Percentiles rank a stretch among this genome's conserved stretches.
Conservation (phyloP, 2,888 invertebrate genomes). For the Bembecia ichneumoniformis region DNA sequence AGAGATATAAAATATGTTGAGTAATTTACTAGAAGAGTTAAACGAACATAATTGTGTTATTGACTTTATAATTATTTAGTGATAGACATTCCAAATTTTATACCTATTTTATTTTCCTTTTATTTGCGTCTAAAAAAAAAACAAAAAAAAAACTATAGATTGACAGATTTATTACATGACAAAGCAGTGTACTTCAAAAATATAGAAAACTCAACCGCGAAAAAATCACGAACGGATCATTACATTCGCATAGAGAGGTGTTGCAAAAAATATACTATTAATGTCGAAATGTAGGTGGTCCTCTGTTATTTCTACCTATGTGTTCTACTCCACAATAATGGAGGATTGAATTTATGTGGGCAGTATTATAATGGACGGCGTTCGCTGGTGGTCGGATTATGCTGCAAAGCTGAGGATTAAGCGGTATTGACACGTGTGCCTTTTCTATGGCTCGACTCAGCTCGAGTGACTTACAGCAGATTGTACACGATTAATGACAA, state of each 20-base stretch:
- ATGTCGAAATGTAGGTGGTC: conserved; percentile 57
- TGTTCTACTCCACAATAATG: conserved; percentile 61
- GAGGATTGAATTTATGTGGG: conserved; percentile 52
- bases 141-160: no score
- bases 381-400: conserved; percentile 65
- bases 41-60: no score
- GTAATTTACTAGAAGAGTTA: no score
- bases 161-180: no score
- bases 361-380: conserved; percentile 47
- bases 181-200: background rate
- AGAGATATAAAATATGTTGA: no score
- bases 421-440: conserved; percentile 64
- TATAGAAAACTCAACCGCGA: conserved; percentile 26
- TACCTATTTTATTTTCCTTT: no score
- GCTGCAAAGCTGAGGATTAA: conserved; percentile 58
- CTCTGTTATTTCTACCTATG: conserved; percentile 53
- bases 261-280: conserved; percentile 28
- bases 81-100: no score
- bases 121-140: no score
- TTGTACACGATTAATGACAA: background rate
- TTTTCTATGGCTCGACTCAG: conserved; percentile 34
- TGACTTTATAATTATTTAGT: no score
- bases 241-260: conserved; percentile 49
- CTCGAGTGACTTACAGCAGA: background rate
- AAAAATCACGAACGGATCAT: conserved; percentile 66